phyloP scores from a whole-genome alignment of 2,888 invertebrate species.

The Limenitis arthemis region DNA sequence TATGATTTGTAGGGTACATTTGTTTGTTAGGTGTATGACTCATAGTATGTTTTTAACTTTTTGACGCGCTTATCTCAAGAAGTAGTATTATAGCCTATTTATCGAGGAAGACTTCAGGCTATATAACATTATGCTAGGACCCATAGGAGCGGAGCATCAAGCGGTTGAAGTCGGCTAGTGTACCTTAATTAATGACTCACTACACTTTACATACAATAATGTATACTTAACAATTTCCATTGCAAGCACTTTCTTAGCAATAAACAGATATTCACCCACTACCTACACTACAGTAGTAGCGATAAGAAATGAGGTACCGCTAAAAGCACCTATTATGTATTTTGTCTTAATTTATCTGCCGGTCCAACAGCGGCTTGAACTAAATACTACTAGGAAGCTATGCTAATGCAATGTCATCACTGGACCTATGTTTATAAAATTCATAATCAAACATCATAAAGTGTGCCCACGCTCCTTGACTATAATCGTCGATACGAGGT shows the following conservation, averaged over 20 bases:
- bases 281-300: conserved; percentile 17
- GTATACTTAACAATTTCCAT: conserved; percentile 2
- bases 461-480: conserved; percentile 33
- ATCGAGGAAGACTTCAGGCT: too few species aligned
- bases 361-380: conserved; percentile 15
- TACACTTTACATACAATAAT: not conserved
- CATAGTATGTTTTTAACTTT: too few species aligned
- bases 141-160: too few species aligned
- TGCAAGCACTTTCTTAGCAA: conserved; percentile 17
- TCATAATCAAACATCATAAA: conserved; percentile 19
- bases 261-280: conserved; percentile 18
- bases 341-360: conserved; percentile 33
- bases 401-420: conserved; percentile 24
- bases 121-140: too few species aligned
- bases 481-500: conserved; percentile 45
- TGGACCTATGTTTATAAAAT: conserved; percentile 19
- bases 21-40: not conserved
- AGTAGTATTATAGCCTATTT: too few species aligned
- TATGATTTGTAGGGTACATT: not conserved
- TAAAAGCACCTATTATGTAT: conserved; percentile 32
- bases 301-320: conserved; percentile 29
- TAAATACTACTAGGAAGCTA: conserved; percentile 17
- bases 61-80: too few species aligned
- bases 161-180: too few species aligned
- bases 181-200: not conserved